Conservation (phyloP, 2,113 vertebrate genomes). For the Vulpes vulpes region DNA sequence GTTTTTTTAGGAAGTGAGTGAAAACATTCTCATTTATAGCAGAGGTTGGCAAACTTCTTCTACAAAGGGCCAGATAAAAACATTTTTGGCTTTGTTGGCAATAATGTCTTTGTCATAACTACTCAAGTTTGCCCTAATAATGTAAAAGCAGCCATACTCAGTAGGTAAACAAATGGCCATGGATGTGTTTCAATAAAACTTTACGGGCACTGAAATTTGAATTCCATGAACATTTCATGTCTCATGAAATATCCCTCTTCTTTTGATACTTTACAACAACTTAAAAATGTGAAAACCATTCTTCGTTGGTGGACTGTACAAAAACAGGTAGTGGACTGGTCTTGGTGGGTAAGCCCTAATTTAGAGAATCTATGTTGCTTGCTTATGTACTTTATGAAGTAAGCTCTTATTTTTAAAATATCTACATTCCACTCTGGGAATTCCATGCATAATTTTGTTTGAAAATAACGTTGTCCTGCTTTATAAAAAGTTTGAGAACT, state of each 20-base stretch:
- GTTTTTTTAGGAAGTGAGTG: not conserved
- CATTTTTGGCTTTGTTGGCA: not conserved
- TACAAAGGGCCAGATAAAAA: not conserved
- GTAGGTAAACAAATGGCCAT: not conserved
- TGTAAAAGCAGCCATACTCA: not conserved
- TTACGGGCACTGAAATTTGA: not conserved
- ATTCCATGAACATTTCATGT: not conserved
- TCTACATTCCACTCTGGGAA: not conserved
- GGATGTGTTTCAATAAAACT: not conserved
- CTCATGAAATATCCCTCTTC: not conserved
- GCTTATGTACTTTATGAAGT: not conserved
- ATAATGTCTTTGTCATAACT: not conserved
- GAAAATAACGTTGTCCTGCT: not conserved
- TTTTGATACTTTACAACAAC: not conserved
- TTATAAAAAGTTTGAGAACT: not conserved
- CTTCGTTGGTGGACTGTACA: not conserved
- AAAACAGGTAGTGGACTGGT: not conserved
- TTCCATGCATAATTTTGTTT: not conserved
- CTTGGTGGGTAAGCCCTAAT: not conserved
- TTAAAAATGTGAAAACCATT: not conserved
- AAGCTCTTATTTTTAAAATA: not conserved
- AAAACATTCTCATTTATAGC: not conserved
- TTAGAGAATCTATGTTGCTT: not conserved
- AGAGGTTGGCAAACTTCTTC: not conserved
- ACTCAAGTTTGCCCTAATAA: not conserved